Percentiles rank a stretch among this genome's conserved stretches.
phyloP scores from a whole-genome alignment of 2,797 vertebrate genomes.

The Hydrocynus forskahlii region DNA sequence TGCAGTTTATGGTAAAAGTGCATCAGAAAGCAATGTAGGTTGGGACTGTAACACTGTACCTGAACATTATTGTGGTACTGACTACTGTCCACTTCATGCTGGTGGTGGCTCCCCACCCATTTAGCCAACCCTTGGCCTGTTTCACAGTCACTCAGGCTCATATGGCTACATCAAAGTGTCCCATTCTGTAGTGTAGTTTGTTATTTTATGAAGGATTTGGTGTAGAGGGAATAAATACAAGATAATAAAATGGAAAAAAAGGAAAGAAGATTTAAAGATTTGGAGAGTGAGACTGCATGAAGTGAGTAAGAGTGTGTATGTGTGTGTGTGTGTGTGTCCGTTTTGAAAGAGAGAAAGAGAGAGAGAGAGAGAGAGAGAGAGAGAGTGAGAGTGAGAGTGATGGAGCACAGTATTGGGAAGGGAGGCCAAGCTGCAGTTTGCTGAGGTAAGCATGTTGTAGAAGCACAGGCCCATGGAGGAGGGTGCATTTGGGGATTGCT shows the following conservation, averaged over 20 bases:
- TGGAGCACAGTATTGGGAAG: not conserved
- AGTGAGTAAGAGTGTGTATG: not conserved
- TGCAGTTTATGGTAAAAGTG: conserved; percentile 6
- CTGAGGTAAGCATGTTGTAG: conserved; percentile 57
- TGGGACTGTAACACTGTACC: not conserved
- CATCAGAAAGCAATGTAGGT: not conserved
- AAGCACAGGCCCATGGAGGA: conserved; percentile 34
- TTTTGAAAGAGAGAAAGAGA: too few species aligned
- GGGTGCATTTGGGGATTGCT: conserved; percentile 20
- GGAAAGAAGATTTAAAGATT: conserved; percentile 1
- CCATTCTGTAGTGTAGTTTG: too few species aligned
- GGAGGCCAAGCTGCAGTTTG: conserved; percentile 47
- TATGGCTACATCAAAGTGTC: too few species aligned
- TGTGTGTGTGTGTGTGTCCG: too few species aligned
- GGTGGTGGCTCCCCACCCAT: too few species aligned
- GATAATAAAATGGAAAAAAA: not conserved
- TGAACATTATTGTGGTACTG: not conserved
- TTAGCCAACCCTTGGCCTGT: too few species aligned
- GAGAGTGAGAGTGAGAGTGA: too few species aligned
- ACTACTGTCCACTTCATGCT: too few species aligned
- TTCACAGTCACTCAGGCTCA: too few species aligned
- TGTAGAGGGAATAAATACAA: not conserved
- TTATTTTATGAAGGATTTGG: too few species aligned
- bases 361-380: conserved; percentile 13
- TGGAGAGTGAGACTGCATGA: not conserved